Evolutionary conservation across 1,140 invertebrate genomes (phyloP), one percentile per base, ranked within the genome.

Genomic region (Drosophila cardini): DNA sequence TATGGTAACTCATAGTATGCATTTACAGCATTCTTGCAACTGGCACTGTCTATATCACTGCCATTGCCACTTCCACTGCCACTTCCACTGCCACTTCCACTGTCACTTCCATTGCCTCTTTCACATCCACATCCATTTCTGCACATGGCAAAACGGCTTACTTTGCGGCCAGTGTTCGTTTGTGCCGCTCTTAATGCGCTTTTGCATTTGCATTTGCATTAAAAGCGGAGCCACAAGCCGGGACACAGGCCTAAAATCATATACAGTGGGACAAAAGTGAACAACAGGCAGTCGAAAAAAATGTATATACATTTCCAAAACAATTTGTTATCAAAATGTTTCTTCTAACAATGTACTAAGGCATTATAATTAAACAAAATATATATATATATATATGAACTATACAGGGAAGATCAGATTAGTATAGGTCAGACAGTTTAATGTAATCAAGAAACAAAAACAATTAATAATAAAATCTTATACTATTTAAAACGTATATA

Each of bases 171-270:
- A 50, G 79, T 65, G 61, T 76, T 48, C 72, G 69, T 87, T 76
- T 83, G 83, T 72, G 62, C 62, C 60, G 72, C 69, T 87, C 61
- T 71, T 89, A 87, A 87, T 87, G 79, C 72, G 79, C 79, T 76
- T 86, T 83, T 83, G 81, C 68, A 75, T 72, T 74, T 69, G 75
- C 76, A 86, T 86, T 87, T 87, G 83, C 83, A 87, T 87, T 87
- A 89, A 87, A 89, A 80, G 83, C 72, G 72, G 45, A 78, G 67
- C 67, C 71, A 36, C 70, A 72, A 76, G 45, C 55, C 21, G 46
- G 18, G 45, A 34, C 58, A 26, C 7, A 45, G 42, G 65, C 64
- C 63, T 56, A 56, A 79, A 68, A 79, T 80, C 48, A 55, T 13
- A 16, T 26, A 82, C 80, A 53, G 34, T 82, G 80, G 72, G 42